Conservation (phyloP, 2,113 vertebrate genomes). For the Laticauda colubrina region DNA sequence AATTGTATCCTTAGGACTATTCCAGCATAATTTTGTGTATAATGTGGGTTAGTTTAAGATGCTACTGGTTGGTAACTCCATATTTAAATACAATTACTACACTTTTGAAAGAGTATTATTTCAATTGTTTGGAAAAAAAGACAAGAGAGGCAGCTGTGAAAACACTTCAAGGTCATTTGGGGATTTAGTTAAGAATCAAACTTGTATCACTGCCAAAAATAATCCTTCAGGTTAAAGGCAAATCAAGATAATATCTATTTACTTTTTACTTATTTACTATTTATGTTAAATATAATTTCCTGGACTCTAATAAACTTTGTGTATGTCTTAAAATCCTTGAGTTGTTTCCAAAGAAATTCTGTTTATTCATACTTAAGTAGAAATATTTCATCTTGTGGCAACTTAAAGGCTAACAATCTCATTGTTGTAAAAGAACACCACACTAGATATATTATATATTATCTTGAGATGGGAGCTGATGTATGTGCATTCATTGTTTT, state of each 20-base stretch:
- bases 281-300: not conserved
- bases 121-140: slow-evolving; percentile 35
- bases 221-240: slow-evolving; percentile 1
- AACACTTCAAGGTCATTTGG: not conserved
- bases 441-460: not conserved
- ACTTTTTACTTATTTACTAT: not conserved
- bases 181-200: not conserved
- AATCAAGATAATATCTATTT: slow-evolving; percentile 13
- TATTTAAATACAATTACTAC: not conserved
- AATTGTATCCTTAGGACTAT: not conserved
- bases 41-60: not conserved
- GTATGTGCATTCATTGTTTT: not conserved
- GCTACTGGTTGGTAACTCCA: not conserved
- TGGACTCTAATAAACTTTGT: not conserved
- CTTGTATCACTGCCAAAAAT: slow-evolving; percentile 7
- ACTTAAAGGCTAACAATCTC: not conserved
- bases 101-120: not conserved
- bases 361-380: not conserved
- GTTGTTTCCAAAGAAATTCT: not conserved
- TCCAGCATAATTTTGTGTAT: not conserved
- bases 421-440: not conserved
- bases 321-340: not conserved
- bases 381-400: not conserved
- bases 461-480: not conserved
- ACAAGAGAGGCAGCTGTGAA: slow-evolving; percentile 1